A percentile compares a stretch with the other conserved stretches of the same genome.
Conservation (phyloP, 2,888 invertebrate species). For the Marasmarcha lunaedactyla region DNA sequence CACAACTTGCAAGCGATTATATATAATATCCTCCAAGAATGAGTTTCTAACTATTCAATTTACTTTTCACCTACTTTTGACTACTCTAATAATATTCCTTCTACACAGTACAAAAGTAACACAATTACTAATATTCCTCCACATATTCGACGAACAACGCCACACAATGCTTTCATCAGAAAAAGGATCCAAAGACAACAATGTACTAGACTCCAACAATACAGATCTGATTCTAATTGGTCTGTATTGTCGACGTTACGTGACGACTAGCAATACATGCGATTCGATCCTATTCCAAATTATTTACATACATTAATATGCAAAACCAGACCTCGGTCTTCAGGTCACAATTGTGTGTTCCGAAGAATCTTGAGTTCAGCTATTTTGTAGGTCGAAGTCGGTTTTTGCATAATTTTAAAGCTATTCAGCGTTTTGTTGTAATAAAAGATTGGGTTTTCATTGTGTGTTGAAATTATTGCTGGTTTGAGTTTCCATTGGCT, state of each 20-base stretch:
- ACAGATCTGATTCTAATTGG: constrained; percentile 41
- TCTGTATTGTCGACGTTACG: constrained; percentile 27
- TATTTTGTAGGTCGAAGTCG: not conserved
- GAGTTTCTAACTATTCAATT: too few relatives aligned
- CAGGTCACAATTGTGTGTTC: constrained; percentile 8
- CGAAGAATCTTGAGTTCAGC: not conserved
- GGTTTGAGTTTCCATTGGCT: too few relatives aligned
- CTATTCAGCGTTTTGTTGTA: not conserved
- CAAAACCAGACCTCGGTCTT: constrained; percentile 23
- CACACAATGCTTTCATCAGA: too few relatives aligned
- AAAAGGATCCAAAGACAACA: constrained; percentile 1
- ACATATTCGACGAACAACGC: too few relatives aligned
- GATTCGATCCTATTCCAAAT: constrained; percentile 29
- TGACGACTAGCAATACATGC: constrained; percentile 25
- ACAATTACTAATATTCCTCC: too few relatives aligned
- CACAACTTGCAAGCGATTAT: too few relatives aligned
- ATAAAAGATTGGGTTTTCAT: too few relatives aligned
- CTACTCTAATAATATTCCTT: too few relatives aligned
- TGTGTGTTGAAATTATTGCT: too few relatives aligned
- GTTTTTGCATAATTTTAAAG: not conserved
- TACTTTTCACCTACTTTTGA: too few relatives aligned
- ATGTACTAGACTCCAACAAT: constrained; percentile 22
- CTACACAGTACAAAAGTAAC: too few relatives aligned
- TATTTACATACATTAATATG: constrained; percentile 50
- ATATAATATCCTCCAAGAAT: too few relatives aligned